These are phyloP conservation scores for Arnoldichthys spilopterus DNA, from an alignment of 2,797 vertebrate genomes.

Conservation along the genomic window DNA sequence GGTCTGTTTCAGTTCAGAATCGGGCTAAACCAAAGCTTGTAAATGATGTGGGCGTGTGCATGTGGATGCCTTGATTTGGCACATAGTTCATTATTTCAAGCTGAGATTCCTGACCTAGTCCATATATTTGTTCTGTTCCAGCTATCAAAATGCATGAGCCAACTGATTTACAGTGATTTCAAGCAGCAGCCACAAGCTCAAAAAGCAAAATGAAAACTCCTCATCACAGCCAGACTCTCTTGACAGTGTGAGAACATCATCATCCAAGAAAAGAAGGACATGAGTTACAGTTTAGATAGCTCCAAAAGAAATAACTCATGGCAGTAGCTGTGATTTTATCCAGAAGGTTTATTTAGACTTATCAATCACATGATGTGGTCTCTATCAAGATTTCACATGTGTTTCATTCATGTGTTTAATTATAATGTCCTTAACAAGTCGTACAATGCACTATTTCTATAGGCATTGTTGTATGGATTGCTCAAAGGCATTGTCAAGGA, in stretches of 20 bases:
- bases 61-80: not conserved
- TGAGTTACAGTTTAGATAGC: not conserved
- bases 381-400: not conserved
- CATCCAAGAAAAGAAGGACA: not conserved
- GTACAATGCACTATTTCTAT: not conserved
- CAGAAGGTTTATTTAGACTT: not conserved
- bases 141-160: not conserved
- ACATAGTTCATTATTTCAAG: conserved; percentile 6
- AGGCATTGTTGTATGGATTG: not conserved
- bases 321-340: not conserved
- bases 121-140: not conserved
- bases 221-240: not conserved
- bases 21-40: conserved; percentile 2
- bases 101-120: not conserved
- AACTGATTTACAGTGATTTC: not conserved
- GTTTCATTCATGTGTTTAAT: not conserved
- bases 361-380: not conserved
- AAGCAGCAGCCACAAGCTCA: not conserved
- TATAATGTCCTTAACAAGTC: not conserved
- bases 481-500: not conserved
- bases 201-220: not conserved
- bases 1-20: conserved; percentile 37
- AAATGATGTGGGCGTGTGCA: not conserved
- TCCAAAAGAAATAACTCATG: conserved; percentile 8
- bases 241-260: conserved; percentile 5